Conservation (phyloP, 2,888 invertebrate species). For the Heteromurus nitidus region DNA sequence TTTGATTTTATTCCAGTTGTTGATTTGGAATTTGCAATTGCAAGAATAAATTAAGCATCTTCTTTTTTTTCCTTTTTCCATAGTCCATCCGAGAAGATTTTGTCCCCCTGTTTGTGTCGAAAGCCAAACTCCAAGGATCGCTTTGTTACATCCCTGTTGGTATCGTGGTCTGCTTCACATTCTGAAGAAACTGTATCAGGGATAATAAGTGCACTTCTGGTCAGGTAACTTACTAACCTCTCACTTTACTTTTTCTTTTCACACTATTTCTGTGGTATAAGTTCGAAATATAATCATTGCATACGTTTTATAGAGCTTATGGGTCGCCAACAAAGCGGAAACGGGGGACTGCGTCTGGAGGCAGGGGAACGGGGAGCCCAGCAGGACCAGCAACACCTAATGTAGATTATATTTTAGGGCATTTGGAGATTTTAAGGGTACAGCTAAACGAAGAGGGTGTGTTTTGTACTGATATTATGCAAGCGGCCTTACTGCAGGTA, state of each 20-base stretch:
- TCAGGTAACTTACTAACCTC: no score
- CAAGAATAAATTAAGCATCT: neutral
- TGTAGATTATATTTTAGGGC: constrained; percentile 82
- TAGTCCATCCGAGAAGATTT: constrained; percentile 88
- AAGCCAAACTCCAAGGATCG: constrained; percentile 85
- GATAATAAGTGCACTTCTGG: constrained; percentile 76
- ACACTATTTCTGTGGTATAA: neutral
- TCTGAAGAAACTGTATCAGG: constrained; percentile 82
- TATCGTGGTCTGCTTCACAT: constrained; percentile 95
- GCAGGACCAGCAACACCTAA: constrained; percentile 71
- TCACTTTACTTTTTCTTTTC: neutral
- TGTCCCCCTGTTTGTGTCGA: constrained; percentile 88
- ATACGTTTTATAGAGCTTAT: constrained; percentile 79
- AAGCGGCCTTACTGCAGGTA: constrained; percentile 88
- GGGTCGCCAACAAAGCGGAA: constrained; percentile 94
- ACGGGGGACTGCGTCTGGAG: constrained; percentile 81
- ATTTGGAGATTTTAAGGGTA: constrained; percentile 91
- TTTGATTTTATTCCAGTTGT: neutral
- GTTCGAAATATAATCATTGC: neutral
- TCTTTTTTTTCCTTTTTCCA: constrained; percentile 63
- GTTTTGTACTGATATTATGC: constrained; percentile 92
- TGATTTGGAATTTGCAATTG: neutral
- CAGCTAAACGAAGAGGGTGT: constrained; percentile 81
- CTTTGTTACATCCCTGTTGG: constrained; percentile 92
- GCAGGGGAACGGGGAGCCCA: constrained; percentile 76